phyloP scores from a whole-genome alignment of 2,113 vertebrate genomes.

The Vulpes vulpes region DNA sequence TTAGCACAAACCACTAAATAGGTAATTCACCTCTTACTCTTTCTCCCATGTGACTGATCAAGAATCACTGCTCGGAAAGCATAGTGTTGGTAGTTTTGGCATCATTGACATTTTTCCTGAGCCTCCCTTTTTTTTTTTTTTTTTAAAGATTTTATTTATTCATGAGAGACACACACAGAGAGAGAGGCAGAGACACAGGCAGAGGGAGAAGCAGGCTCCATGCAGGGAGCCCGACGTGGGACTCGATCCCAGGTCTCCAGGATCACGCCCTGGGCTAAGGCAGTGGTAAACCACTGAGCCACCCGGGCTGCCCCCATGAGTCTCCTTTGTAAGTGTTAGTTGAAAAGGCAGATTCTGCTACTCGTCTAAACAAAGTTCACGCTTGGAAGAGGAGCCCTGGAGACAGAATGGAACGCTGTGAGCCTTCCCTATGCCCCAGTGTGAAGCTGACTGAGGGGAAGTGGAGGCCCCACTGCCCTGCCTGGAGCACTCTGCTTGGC shows the following conservation, averaged over 20 bases:
- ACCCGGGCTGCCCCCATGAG: neutral
- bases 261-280: no score
- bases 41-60: neutral
- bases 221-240: no score
- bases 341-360: constrained; percentile 59
- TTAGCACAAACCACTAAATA: neutral
- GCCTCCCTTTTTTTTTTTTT: neutral
- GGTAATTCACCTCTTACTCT: neutral
- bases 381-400: neutral
- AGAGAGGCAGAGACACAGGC: no score
- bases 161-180: no score
- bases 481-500: neutral
- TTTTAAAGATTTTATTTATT: no score
- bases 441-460: neutral
- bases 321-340: constrained; percentile 14
- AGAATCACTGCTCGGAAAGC: neutral
- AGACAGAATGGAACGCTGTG: accelerated
- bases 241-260: no score
- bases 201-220: no score
- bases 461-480: neutral
- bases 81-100: neutral
- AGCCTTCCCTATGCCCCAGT: neutral
- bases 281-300: no score
- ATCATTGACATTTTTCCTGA: neutral
- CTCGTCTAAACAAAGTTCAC: neutral